Conservation (phyloP, 2,113 vertebrate genomes). For the Xenopus borealis region DNA sequence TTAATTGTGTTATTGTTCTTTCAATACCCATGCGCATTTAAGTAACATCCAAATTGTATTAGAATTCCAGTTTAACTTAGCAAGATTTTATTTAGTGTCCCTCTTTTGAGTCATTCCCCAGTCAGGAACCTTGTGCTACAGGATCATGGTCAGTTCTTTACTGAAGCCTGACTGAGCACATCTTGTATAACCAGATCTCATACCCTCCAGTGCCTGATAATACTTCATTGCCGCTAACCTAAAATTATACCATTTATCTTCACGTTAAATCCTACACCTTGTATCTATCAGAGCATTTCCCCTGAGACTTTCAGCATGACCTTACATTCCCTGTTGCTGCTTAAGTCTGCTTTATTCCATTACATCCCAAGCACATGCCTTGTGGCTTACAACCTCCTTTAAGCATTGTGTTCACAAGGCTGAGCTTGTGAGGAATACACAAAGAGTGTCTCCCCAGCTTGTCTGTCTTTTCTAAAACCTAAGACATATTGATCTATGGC, state of each 20-base stretch:
- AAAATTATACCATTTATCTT: slow-evolving; percentile 21
- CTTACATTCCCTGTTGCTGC: neutral
- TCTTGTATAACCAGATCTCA: slow-evolving; percentile 2
- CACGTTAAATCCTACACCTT: neutral
- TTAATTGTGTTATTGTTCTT: no score
- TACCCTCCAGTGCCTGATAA: slow-evolving; percentile 15
- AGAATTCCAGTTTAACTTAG: no score
- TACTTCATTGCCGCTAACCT: slow-evolving; percentile 19
- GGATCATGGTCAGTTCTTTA: neutral
- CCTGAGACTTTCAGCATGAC: neutral
- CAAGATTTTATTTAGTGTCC: no score
- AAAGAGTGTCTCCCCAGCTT: no score
- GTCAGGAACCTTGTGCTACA: no score
- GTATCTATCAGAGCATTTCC: neutral
- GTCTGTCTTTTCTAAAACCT: no score
- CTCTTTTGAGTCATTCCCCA: no score
- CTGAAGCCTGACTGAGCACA: slow-evolving; percentile 7
- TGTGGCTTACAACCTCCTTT: neutral
- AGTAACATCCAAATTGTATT: no score
- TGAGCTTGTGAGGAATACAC: no score
- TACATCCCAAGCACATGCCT: neutral
- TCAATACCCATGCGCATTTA: no score
- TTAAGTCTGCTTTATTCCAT: neutral
- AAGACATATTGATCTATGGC: no score
- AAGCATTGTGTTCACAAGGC: no score